Percentiles rank a stretch among this genome's conserved stretches.
These are phyloP conservation scores for Sphaerophoria rueppellii DNA, from an alignment of 2,888 invertebrate genomes.

Conservation along the genomic window DNA sequence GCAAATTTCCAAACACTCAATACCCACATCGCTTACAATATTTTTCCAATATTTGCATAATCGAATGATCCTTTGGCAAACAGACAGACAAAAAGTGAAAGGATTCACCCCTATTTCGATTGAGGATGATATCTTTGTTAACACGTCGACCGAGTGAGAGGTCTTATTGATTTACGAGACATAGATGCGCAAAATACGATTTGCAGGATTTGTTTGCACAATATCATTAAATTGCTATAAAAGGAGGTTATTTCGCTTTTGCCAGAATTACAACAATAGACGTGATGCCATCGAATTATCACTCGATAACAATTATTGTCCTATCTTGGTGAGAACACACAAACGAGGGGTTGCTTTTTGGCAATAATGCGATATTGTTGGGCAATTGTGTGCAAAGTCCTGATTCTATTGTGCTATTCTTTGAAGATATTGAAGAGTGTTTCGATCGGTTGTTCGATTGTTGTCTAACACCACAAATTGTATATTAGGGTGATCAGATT, in stretches of 20 bases:
- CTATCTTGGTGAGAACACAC: background rate
- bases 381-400: slow-evolving; percentile 17
- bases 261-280: slow-evolving; percentile 52
- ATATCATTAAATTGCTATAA: slow-evolving; percentile 70
- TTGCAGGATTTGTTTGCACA: slow-evolving; percentile 70
- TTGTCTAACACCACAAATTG: background rate
- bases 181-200: slow-evolving; percentile 62
- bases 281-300: slow-evolving; percentile 63
- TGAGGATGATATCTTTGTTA: no score
- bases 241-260: slow-evolving; percentile 2
- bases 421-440: slow-evolving; percentile 52
- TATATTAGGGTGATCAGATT: no score
- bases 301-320: slow-evolving; percentile 49
- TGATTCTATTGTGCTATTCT: background rate
- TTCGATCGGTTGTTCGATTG: slow-evolving; percentile 31
- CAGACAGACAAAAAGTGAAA: background rate
- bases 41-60: slow-evolving; percentile 59
- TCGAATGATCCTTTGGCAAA: slow-evolving; percentile 15
- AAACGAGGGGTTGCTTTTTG: slow-evolving; percentile 57
- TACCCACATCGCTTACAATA: slow-evolving; percentile 43
- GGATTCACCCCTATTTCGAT: slow-evolving; percentile 32
- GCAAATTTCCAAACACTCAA: slow-evolving; percentile 57
- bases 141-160: slow-evolving; percentile 37
- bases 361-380: slow-evolving; percentile 36
- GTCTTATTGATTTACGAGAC: slow-evolving; percentile 47